Evolutionary conservation across 2,888 invertebrate genomes (phyloP), one percentile per base, ranked within the genome.

Genomic region (Leucozona laternaria): DNA sequence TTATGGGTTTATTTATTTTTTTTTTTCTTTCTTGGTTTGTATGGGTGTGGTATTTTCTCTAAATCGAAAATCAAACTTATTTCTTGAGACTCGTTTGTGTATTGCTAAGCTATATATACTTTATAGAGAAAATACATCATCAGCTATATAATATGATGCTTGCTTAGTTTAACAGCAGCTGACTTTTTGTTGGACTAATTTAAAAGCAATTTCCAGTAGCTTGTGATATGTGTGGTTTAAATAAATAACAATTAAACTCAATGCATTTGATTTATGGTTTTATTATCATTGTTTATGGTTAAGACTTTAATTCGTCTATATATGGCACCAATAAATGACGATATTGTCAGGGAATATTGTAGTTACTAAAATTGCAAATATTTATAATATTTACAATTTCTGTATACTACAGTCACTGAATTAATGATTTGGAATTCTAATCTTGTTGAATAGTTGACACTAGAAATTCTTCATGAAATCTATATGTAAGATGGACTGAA

Each of bases 101-200:
- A 11, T n/a, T 8, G 25, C 8, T 17, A 0, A 15, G 15, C 40
- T n/a, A 17, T 43, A 2, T 4, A n/a, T 28, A 2, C 4, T 11
- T 28, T 10, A 34, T 17, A 20, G 13, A 34, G 13, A 22, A 58
- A 58, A 17, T 11, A 58, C 13, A 37, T n/a, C 17, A 57, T 34
- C 25, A 28, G 62, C 43, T n/a, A 2, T 15, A 40, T 4, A 1
- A 34, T 4, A 17, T 17, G 62, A 3, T 28, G 11, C 64, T 28
- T 81, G 70, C 68, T 53, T 53, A 77, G 81, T 81, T 81, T 70
- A 37, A 73, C 82, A 70, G 79, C 86, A 82, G 78, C 82, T 71
- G 86, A 82, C 70, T 79, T 82, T 86, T 82, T 86, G 82, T 82
- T 82, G 71, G 86, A 86, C 78, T 86, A 86, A 86, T 86, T 86